Evolutionary conservation across 2,113 vertebrate genomes (phyloP).

Genomic region (Oreochromis tanganicae): DNA sequence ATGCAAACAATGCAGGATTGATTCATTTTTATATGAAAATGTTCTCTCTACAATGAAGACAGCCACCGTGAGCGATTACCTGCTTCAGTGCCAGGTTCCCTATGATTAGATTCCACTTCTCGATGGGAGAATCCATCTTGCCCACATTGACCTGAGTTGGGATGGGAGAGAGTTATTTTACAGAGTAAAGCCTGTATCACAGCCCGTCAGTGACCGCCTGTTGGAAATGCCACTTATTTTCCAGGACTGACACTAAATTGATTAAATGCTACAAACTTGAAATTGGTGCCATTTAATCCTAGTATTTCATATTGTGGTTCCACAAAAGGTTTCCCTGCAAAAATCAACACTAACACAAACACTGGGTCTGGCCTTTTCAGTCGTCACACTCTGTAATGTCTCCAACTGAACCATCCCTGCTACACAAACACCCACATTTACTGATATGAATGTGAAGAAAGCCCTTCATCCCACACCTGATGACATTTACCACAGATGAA

Average conservation of each 20-base stretch:
- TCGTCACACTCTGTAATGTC: neutral
- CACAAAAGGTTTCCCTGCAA: neutral
- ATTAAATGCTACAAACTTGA: neutral
- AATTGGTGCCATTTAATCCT: neutral
- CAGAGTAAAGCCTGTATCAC: neutral
- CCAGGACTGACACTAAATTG: accelerated
- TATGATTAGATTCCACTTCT: constrained; percentile 97
- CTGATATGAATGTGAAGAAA: neutral
- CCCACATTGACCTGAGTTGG: constrained; percentile 88
- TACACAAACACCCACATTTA: neutral
- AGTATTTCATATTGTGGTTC: neutral
- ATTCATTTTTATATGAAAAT: neutral
- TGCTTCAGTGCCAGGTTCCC: constrained; percentile 97
- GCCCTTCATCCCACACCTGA: neutral
- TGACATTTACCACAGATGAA: neutral
- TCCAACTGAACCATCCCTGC: neutral
- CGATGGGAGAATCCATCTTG: constrained; percentile 98
- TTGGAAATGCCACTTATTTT: neutral
- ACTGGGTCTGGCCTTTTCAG: neutral
- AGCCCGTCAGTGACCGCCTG: neutral
- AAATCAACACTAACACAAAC: neutral
- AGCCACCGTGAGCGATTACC: constrained; percentile 65
- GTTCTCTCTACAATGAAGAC: neutral
- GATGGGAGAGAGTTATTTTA: neutral
- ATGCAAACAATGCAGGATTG: neutral